Evolutionary conservation across 1,140 invertebrate species (phyloP), one percentile per base, ranked within the genome.

Genomic region (Lordiphosa stackelbergi): DNA sequence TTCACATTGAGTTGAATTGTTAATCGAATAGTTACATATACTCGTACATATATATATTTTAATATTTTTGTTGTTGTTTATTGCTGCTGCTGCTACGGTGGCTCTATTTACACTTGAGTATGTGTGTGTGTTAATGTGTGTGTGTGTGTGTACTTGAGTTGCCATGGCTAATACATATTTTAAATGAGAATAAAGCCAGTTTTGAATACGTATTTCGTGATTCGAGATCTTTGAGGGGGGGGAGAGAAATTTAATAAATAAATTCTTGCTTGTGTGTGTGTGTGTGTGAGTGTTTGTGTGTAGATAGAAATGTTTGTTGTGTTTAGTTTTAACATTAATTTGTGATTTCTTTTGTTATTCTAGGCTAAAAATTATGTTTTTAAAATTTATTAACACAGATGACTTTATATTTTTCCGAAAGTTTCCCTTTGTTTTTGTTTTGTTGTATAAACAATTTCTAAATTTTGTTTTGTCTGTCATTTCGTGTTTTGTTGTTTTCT

Each of bases 321-420:
- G 10, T 31, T 60, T 57, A 55, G 24, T 51, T 55, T 51, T 51
- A 52, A 31, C 22, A 56, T 42, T 48, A 55, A 77, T 69, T 54
- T 59, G 55, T 59, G 69, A 53, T 60, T 65, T 12, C 43, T 75
- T 77, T 68, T 59, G 53, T 79, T 64, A 81, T 55, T 62, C 78
- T 83, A 83, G 66, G 62, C 73, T 84, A 79, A 71, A 79, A 81
- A 79, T 72, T 79, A 84, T 78, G 70, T 31, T 8, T 8, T 83
- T 84, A 73, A 84, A 84, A 83, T 85, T 83, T 86, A 86, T 83
- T 86, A 86, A 86, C 85, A 86, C 85, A 86, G 85, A 86, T 86
- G 85, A 86, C 85, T 86, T 86, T 86, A 81, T 86, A 75, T 79
- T 77, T 58, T 73, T 77, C 73, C 78, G 68, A 83, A 83, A 64